phyloP scores from a whole-genome alignment of 2,113 vertebrate species.

The Rhynchomys soricoides region DNA sequence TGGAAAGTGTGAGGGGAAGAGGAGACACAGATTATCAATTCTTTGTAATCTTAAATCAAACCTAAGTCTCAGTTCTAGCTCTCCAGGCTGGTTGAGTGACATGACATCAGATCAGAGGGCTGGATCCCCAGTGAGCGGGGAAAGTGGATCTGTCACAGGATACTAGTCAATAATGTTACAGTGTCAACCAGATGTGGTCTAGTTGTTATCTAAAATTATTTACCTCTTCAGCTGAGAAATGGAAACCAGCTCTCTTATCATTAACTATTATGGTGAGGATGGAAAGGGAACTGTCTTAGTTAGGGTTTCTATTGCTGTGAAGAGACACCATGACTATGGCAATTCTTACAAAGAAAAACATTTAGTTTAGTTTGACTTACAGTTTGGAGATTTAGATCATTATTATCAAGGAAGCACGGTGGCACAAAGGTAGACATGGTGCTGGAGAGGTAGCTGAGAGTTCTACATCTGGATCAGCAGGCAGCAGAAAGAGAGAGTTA shows the following conservation, averaged over 20 bases:
- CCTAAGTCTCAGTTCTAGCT: neutral
- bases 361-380: neutral
- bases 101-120: neutral
- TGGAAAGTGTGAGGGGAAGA: neutral
- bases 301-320: neutral
- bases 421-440: neutral
- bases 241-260: neutral
- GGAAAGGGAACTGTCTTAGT: neutral
- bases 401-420: neutral
- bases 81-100: neutral
- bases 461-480: neutral
- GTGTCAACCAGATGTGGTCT: neutral
- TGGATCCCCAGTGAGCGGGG: neutral
- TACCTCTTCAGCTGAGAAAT: neutral
- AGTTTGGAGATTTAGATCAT: neutral
- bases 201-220: neutral
- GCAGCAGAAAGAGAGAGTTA: neutral
- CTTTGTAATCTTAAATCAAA: conserved; percentile 3
- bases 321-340: neutral
- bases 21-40: neutral
- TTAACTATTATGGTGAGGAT: neutral
- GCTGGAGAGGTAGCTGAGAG: neutral
- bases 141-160: conserved; percentile 33
- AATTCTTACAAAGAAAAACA: neutral
- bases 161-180: conserved; percentile 20